These are phyloP conservation scores for Sussaba pulchella DNA, from an alignment of 2,888 invertebrate genomes.

Conservation along the genomic window DNA sequence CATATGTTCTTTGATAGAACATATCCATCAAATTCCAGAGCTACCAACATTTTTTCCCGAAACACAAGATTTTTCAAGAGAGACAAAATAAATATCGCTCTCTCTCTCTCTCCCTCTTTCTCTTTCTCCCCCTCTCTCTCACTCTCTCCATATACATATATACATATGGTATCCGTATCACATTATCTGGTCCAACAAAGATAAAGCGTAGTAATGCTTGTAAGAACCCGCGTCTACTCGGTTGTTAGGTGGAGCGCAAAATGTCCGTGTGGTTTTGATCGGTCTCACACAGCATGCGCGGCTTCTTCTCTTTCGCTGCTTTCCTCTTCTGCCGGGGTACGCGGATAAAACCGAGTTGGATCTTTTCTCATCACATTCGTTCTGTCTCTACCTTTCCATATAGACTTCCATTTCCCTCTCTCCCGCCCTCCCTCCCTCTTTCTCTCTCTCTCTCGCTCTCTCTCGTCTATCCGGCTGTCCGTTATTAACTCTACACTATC, in stretches of 20 bases:
- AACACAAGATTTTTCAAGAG: too few species aligned
- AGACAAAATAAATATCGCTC: too few species aligned
- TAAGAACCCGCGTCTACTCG: conserved; percentile 63
- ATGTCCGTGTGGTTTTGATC: conserved; percentile 67
- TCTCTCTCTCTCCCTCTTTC: too few species aligned
- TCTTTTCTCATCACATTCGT: conserved; percentile 64
- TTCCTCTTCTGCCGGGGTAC: conserved; percentile 59
- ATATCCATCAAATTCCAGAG: too few species aligned
- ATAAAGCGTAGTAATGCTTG: conserved; percentile 66
- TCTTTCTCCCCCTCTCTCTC: too few species aligned
- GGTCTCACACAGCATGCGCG: conserved; percentile 50
- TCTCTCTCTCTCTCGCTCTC: conserved; percentile 53
- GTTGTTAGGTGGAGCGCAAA: conserved; percentile 65
- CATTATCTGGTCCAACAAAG: conserved; percentile 64
- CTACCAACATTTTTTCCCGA: too few species aligned
- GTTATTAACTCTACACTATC: conserved; percentile 82
- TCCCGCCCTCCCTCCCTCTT: conserved; percentile 64
- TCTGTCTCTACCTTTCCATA: conserved; percentile 54
- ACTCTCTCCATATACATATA: too few species aligned
- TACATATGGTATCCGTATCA: conserved; percentile 39
- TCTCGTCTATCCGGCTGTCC: conserved; percentile 78
- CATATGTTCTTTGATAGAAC: too few species aligned
- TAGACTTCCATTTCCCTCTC: conserved; percentile 54
- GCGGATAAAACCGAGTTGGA: conserved; percentile 44
- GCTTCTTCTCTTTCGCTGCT: conserved; percentile 52